Conservation (phyloP, 1,140 invertebrate species). For the Ostrea denselamellosa region DNA sequence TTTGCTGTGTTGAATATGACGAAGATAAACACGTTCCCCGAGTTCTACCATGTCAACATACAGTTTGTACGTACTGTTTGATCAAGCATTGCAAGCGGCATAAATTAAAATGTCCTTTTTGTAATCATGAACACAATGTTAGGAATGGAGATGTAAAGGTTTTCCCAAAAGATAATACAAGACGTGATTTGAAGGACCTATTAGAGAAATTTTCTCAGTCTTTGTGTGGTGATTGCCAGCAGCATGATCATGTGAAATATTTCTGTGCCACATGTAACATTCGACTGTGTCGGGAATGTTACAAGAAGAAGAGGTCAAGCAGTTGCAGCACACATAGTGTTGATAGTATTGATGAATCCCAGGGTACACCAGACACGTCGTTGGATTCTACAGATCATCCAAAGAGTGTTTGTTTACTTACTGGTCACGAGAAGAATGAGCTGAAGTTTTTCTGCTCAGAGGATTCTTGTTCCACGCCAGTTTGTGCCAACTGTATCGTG, state of each 20-base stretch:
- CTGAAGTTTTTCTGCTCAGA: background rate
- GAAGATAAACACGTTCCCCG: background rate
- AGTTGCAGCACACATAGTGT: background rate
- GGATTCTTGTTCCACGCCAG: background rate
- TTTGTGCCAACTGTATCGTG: background rate
- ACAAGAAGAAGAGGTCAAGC: background rate
- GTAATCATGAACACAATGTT: background rate
- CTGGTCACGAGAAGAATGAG: background rate
- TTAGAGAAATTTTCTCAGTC: background rate
- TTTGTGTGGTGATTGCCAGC: background rate
- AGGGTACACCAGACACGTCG: background rate
- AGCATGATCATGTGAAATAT: background rate
- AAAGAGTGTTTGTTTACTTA: background rate
- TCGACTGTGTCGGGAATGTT: background rate
- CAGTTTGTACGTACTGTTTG: background rate
- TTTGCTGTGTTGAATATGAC: background rate
- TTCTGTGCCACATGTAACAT: background rate
- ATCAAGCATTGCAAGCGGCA: background rate
- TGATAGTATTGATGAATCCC: background rate
- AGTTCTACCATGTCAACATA: background rate
- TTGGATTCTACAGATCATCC: background rate
- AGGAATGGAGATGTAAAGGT: background rate
- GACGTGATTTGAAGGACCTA: background rate
- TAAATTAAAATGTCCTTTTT: background rate
- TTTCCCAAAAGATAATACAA: background rate